Evolutionary conservation across 2,797 vertebrate species (phyloP), one percentile per base, ranked within the genome.

Genomic region (Sitta carolinensis): DNA sequence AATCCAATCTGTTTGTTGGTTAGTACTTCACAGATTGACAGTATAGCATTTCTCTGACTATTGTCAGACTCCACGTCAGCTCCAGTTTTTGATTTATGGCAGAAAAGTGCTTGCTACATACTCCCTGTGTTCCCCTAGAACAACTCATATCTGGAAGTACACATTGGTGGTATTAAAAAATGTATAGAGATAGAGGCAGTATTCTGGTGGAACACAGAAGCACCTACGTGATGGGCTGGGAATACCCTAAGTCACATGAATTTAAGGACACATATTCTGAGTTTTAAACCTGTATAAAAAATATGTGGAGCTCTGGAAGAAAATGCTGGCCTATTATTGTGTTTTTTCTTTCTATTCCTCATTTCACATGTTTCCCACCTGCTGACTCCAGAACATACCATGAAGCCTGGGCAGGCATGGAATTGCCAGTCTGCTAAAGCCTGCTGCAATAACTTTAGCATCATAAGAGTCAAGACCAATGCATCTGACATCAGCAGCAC

Each of bases 201-300:
- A 15, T 77, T 89, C 23, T 77, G 3, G 11, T 38, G 48, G 29
- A 76, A 29, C 2, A 2, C 10, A 76, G 13, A 66, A 81, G 36
- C 38, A 34, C 30, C 13, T 83, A 1, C 14, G 5, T 1, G 0
- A 16, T 2, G 2, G 54, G 13, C 48, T 81, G 30, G 16, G 7
- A 55, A 61, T 67, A 66, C 16, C 30, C 43, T 34, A 32, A 73
- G 10, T 59, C 21, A 21, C 23, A 16, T 68, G 36, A 66, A 61
- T 84, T 77, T 72, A 47, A 75, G 87, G 34, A 6, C 16, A 34
- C 59, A 12, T 48, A n/a, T 61, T 77, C 36, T 67, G 14, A 59
- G 18, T 66, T 82, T 50, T 58, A 27, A 30, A 10, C 40, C 55
- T 62, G 7, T 32, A 7, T 79, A 81, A 80, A 84, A 88, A 84